Base-by-base conservation (phyloP, 2,113 vertebrate species). In the Lathamus discolor region DNA sequence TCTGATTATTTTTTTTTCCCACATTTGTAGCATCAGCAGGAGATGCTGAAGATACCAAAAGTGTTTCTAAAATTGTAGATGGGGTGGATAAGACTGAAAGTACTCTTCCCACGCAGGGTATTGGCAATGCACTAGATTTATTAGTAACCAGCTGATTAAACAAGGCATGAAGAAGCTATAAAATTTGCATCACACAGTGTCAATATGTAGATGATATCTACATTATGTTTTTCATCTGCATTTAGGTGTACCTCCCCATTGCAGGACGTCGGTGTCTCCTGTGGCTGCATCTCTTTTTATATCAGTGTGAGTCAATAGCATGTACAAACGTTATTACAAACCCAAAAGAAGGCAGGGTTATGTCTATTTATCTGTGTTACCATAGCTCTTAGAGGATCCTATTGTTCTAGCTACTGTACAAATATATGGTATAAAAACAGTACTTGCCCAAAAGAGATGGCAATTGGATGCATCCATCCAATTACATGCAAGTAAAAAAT, bases 271-370 rank as follows among this genome's bases (percentile, higher is more conserved):
- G 31, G 22, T 4, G 4, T 15, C n/a, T 86, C 27, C 10, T 35
- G 12, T 44, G 31, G 6, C 4, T 82, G 18, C 6, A 48, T 33
- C 46, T 63, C 20, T 52, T 62, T 83, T 43, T 5, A 0, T 85
- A 9, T 24, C 1, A 0, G 3, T 70, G 17, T 35, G n/a, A 78
- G 22, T 48, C 27, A 18, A 33, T n/a, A n/a, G 4, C 28, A 51
- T 15, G 5, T 17, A 82, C 33, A 78, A 84, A 84, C 18, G 35
- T 57, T 74, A 85, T 11, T 24, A 9, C 27, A 49, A 92, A 62
- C 13, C 5, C 7, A 15, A 8, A 82, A 70, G 24, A 75, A 85
- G 29, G 27, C 20, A 90, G 8, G 13, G 20, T 14, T 27, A 1
- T 44, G 17, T 31, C 19, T 68, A 5, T 49, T 55, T 73, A 6